These are phyloP conservation scores for Hippocampus guttulatus DNA, from an alignment of 2,113 vertebrate species.

Conservation along the genomic window DNA sequence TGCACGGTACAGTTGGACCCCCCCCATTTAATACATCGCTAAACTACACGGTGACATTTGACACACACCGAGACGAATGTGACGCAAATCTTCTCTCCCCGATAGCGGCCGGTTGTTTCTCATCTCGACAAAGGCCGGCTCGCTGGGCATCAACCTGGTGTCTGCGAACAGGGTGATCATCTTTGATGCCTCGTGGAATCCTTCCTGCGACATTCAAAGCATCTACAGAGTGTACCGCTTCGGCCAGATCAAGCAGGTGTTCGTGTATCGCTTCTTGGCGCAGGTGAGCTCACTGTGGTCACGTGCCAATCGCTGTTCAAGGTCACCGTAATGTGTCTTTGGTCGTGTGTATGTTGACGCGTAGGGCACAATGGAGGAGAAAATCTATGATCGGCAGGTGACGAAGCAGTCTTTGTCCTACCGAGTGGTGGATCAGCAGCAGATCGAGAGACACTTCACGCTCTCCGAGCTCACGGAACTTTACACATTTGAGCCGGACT, in stretches of 20 bases:
- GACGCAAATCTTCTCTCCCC: conserved; percentile 1
- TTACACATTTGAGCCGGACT: conserved; percentile 89
- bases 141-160: conserved; percentile 93
- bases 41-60: not conserved
- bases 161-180: conserved; percentile 93
- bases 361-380: conserved; percentile 98
- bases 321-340: not conserved
- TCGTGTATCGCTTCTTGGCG: conserved; percentile 93
- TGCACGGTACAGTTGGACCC: conserved; percentile 71
- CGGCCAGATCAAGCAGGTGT: conserved; percentile 88
- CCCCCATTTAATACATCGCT: not conserved
- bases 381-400: conserved; percentile 97
- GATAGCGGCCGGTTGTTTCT: conserved; percentile 89
- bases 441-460: conserved; percentile 94
- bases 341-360: not conserved
- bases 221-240: conserved; percentile 98
- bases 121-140: conserved; percentile 96
- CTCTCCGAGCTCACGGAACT: conserved; percentile 91
- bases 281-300: conserved; percentile 73
- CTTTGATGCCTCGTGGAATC: conserved; percentile 98
- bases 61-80: not conserved
- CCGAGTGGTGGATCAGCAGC: conserved; percentile 93
- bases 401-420: conserved; percentile 93
- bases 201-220: conserved; percentile 93
- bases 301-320: no score